Conservation (phyloP, 2,113 vertebrate species). For the Microtus oregoni region DNA sequence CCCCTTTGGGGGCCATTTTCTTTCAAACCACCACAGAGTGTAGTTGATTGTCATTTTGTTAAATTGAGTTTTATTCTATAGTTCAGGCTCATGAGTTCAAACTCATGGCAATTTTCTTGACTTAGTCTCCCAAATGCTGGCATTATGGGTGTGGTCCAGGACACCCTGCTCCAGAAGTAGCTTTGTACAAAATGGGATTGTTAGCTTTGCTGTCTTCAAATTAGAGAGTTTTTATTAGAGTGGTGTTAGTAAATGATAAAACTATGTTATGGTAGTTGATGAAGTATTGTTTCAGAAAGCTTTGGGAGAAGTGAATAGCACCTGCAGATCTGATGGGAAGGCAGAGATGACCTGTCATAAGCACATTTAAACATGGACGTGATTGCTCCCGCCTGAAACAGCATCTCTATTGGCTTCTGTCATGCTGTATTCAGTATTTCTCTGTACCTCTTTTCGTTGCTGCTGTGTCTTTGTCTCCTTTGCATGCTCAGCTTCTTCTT, state of each 20-base stretch:
- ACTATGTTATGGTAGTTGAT: neutral
- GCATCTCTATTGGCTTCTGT: neutral
- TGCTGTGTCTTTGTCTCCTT: neutral
- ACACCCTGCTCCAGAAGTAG: neutral
- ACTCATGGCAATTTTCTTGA: neutral
- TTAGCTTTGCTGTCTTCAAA: conserved; percentile 27
- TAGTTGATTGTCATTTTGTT: neutral
- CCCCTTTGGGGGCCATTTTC: neutral
- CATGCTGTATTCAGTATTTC: neutral
- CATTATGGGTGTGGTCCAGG: neutral
- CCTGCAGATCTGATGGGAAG: neutral
- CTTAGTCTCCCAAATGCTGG: neutral
- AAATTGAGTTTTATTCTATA: neutral
- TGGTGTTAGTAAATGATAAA: conserved; percentile 24
- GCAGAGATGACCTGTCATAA: neutral
- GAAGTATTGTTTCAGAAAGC: conserved; percentile 4
- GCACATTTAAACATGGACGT: accelerated
- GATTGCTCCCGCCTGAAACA: neutral
- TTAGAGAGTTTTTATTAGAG: neutral
- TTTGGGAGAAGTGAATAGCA: conserved; percentile 22
- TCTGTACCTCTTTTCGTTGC: neutral
- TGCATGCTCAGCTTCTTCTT: neutral
- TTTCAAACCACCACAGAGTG: neutral
- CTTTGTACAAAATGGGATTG: neutral
- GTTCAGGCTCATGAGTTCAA: neutral